These are phyloP conservation scores for Lepisosteus oculatus DNA, from an alignment of 2,113 vertebrate genomes.

Conservation along the genomic window DNA sequence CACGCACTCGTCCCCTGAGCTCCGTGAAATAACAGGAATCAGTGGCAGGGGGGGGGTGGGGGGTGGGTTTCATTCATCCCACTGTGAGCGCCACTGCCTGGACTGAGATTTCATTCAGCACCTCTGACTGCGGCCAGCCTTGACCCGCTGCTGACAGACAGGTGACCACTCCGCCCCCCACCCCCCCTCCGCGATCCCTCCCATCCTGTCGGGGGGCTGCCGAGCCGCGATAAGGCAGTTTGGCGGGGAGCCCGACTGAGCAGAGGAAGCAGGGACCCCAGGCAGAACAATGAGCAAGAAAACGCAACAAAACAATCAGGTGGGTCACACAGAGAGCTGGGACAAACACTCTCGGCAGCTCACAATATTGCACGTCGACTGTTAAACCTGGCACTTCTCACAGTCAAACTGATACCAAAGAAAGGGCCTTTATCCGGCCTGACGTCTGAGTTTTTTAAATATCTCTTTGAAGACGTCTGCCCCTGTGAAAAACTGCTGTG, in stretches of 20 bases:
- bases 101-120: no score
- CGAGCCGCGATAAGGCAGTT: constrained; percentile 60
- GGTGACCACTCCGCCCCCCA: not conserved
- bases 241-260: constrained; percentile 52
- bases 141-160: constrained; percentile 11
- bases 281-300: constrained; percentile 47
- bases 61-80: not conserved
- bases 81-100: no score
- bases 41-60: constrained; percentile 22
- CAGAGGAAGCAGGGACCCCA: constrained; percentile 49
- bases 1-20: constrained; percentile 9
- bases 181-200: constrained; percentile 14
- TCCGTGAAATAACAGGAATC: constrained; percentile 11
- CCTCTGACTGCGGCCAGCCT: not conserved
- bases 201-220: constrained; percentile 64
- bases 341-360: not conserved
- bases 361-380: not conserved
- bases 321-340: constrained; percentile 5
- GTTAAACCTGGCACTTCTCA: no score
- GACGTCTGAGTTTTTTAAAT: constrained; percentile 29
- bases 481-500: no score
- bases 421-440: constrained; percentile 31
- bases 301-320: constrained; percentile 31
- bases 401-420: no score
- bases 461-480: no score